Conservation (phyloP, 2,797 vertebrate genomes). For the Neosilurus hyrtlii region DNA sequence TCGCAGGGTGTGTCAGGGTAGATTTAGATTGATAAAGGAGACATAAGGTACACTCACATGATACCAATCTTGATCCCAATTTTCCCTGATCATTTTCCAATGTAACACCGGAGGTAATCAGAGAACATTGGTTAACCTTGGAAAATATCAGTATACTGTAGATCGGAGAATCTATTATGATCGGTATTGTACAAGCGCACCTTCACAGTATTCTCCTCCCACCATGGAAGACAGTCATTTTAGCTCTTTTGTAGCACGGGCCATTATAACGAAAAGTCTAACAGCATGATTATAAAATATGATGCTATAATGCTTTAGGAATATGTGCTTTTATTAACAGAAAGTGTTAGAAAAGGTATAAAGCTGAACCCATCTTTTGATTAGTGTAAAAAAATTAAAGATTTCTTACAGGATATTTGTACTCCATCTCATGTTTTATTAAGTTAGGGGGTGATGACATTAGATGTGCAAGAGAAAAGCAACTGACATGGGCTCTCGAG, state of each 20-base stretch:
- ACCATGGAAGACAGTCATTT: neutral
- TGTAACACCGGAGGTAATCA: too few species aligned
- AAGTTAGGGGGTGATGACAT: too few species aligned
- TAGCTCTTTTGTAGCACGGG: neutral
- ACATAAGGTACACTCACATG: neutral
- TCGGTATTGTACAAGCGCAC: too few species aligned
- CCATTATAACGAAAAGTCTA: neutral
- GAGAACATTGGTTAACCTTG: too few species aligned
- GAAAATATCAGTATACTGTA: too few species aligned
- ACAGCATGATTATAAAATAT: neutral
- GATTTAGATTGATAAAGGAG: neutral
- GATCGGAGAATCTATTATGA: too few species aligned
- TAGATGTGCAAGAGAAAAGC: too few species aligned
- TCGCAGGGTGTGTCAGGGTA: too few species aligned
- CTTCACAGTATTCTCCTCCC: neutral
- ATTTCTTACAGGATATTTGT: neutral
- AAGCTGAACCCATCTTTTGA: neutral
- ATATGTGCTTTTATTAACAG: neutral
- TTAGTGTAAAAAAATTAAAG: neutral
- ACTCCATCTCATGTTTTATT: neutral
- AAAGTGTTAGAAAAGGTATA: neutral
- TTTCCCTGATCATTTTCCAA: too few species aligned
- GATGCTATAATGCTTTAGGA: neutral
- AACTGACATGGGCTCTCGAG: too few species aligned
- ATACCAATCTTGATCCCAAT: too few species aligned